Conservation (phyloP, 2,888 invertebrate species). For the Bursaphelenchus okinawaensis region DNA sequence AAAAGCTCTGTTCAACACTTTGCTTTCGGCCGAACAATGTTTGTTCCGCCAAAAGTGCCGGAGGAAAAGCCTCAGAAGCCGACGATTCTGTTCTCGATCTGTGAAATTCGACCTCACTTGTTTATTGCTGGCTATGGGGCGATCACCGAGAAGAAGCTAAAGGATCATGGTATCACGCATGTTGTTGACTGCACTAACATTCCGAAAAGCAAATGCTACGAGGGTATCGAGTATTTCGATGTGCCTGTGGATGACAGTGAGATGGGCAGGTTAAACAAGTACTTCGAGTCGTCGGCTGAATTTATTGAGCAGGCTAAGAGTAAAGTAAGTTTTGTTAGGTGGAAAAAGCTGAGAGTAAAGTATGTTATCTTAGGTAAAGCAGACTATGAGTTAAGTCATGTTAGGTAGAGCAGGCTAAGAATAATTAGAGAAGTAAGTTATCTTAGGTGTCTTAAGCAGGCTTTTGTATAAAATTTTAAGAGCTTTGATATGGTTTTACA, state of each 20-base stretch:
- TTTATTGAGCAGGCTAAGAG: conserved; percentile 25
- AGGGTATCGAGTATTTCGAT: conserved; percentile 31
- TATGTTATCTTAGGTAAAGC: too few relatives aligned
- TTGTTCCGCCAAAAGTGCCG: neutral
- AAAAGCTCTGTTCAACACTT: too few relatives aligned
- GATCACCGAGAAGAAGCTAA: conserved; percentile 25
- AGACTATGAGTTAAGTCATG: too few relatives aligned
- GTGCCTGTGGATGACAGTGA: conserved; percentile 25
- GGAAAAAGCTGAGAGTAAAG: too few relatives aligned
- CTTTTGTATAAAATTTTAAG: too few relatives aligned
- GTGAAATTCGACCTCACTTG: conserved; percentile 31
- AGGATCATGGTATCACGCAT: conserved; percentile 45
- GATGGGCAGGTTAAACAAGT: conserved; percentile 13
- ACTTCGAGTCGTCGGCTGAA: conserved; percentile 19
- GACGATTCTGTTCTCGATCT: conserved; percentile 24
- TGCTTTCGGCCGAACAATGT: too few relatives aligned
- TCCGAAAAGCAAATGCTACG: conserved; percentile 21
- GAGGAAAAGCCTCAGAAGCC: conserved; percentile 8
- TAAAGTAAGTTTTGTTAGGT: conserved; percentile 13
- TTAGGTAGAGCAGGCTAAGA: too few relatives aligned
- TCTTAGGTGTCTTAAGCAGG: too few relatives aligned
- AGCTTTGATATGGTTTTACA: too few relatives aligned
- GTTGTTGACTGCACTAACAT: conserved; percentile 52
- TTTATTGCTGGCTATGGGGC: conserved; percentile 25
- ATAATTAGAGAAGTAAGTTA: too few relatives aligned